These are phyloP conservation scores for Glomeris maerens DNA, from an alignment of 1,140 invertebrate species.

Conservation along the genomic window DNA sequence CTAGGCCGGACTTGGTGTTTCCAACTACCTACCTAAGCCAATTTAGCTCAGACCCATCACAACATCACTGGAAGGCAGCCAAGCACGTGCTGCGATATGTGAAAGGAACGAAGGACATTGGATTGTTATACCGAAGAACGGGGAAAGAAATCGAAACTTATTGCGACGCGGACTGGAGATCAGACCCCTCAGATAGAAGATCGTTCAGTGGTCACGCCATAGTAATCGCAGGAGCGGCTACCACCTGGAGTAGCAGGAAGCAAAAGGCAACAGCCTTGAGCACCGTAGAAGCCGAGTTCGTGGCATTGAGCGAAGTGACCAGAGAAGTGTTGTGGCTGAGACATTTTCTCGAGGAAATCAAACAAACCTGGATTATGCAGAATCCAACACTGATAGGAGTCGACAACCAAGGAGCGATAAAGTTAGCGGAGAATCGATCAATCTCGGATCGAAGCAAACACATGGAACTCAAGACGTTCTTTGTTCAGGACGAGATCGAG, in stretches of 20 bases:
- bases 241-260: constrained; percentile 10
- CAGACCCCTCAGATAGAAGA: constrained; percentile 7
- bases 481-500: constrained; percentile 15
- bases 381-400: neutral
- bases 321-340: constrained; percentile 18
- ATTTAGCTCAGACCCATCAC: neutral
- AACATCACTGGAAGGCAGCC: constrained; percentile 3
- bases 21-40: constrained; percentile 1
- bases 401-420: too few relatives aligned
- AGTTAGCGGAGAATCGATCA: constrained; percentile 17
- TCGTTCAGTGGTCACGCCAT: constrained; percentile 14
- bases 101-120: neutral
- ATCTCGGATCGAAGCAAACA: constrained; percentile 17
- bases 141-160: too few relatives aligned
- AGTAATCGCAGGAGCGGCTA: constrained; percentile 4
- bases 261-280: constrained; percentile 12
- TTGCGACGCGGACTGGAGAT: too few relatives aligned
- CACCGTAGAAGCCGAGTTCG: constrained; percentile 16
- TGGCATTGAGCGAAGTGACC: constrained; percentile 6
- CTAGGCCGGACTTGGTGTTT: constrained; percentile 5
- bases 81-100: constrained; percentile 9
- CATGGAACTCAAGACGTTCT: constrained; percentile 16
- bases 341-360: neutral
- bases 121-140: constrained; percentile 1
- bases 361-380: neutral